Base-by-base conservation (phyloP, 1,140 invertebrate species). In the Apolygus lucorum region DNA sequence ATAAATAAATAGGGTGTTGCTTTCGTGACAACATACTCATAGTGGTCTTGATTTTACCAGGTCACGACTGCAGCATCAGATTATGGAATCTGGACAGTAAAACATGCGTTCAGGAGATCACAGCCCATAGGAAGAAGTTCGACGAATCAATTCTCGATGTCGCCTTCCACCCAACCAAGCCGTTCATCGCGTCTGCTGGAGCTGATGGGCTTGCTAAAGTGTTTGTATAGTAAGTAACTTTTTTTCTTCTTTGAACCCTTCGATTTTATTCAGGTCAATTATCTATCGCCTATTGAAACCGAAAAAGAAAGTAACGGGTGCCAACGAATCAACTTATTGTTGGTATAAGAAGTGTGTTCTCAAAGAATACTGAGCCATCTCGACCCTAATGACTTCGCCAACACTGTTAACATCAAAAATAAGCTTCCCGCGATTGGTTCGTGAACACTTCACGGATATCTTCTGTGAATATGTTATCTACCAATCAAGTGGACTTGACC, bases 41-140 rank as follows among this genome's bases (percentile, higher is more conserved):
- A 42, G 4, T 42, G 34, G 34, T 42, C 4, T 42, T 42, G 34
- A 42, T 42, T 75, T 49, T 74, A 78, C 21, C 76, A 92, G 90
- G 90, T 82, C 96, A 99, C 82, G 97, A 99, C 82, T 98, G 96
- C 85, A 98, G 95, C 79, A 94, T 99, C 82, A 87, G 97, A 79
- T 86, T 99, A 76, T 99, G 97, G 97, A 96, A 98, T 84, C 88
- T 99, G 81, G 96, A 99, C 82, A 97, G 92, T 82, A 96, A 96
- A 81, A 96, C 94, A 67, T 98, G 96, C 84, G 93, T 99, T 74
- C 96, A 99, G 83, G 97, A 99, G 82, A 99, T 99, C 77, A 98
- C 97, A 52, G 95, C 96, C 72, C 98, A 99, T 84, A 88, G 96
- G 72, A 99, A 99, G 81, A 99, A 99, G 82, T 98, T 98, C 83